Percentiles rank a stretch among this genome's conserved stretches.
These are phyloP conservation scores for Yponomeuta malinellus DNA, from an alignment of 2,888 invertebrate genomes.

Conservation along the genomic window DNA sequence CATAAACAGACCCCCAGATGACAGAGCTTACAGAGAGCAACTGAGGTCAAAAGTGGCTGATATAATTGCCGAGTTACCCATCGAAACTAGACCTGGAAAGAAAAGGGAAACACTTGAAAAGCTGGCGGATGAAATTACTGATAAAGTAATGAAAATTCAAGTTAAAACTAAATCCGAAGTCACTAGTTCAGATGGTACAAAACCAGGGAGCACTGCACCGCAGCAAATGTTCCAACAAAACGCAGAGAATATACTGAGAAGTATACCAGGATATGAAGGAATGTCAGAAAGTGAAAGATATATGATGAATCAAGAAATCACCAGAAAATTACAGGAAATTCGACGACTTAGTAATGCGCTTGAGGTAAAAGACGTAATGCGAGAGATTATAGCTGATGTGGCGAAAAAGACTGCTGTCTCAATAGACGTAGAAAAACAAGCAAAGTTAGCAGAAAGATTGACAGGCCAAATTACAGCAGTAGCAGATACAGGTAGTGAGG, in stretches of 20 bases:
- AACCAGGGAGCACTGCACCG: background rate
- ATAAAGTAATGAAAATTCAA: background rate
- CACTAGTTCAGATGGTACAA: background rate
- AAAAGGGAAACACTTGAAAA: background rate
- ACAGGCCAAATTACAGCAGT: background rate
- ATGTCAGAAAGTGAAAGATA: background rate
- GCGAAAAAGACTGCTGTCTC: background rate
- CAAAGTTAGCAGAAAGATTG: background rate
- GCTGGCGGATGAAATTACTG: background rate
- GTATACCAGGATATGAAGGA: background rate
- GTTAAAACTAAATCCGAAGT: background rate
- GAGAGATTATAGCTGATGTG: background rate
- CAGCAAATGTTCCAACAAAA: background rate
- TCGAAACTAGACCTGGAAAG: background rate
- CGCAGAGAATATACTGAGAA: background rate
- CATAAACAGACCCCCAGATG: background rate
- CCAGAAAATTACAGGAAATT: background rate
- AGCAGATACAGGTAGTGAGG: background rate
- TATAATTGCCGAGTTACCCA: background rate
- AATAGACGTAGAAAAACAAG: background rate
- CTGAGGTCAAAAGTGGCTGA: background rate
- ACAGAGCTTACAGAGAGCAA: background rate
- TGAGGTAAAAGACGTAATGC: background rate
- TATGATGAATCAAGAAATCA: background rate
- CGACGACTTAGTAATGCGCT: background rate